Evolutionary conservation across 2,113 vertebrate species (phyloP).

Genomic region (Phocoena sinus): DNA sequence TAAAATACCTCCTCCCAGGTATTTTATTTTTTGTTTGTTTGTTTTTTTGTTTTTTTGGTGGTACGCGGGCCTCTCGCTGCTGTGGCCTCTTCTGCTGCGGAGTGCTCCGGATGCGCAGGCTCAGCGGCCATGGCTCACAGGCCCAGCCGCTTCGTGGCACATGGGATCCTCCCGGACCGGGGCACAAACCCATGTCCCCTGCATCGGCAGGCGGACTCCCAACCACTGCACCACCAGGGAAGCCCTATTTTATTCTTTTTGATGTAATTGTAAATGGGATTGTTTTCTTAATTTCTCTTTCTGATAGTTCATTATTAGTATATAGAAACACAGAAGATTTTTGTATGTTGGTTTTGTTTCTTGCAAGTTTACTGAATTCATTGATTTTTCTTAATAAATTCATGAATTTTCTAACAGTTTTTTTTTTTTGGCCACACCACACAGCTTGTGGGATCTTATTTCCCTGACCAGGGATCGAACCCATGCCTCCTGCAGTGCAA

Average conservation of each 20-base stretch:
- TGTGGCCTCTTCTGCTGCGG: too few relatives aligned
- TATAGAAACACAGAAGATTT: neutral
- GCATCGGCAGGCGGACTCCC: too few relatives aligned
- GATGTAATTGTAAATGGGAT: neutral
- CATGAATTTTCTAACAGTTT: neutral
- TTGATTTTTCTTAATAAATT: neutral
- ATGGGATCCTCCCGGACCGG: too few relatives aligned
- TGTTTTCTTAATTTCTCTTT: neutral
- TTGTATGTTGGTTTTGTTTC: neutral
- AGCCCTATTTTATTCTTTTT: neutral
- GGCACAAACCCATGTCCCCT: too few relatives aligned
- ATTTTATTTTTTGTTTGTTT: neutral
- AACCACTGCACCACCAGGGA: too few relatives aligned
- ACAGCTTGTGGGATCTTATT: neutral
- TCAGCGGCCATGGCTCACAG: too few relatives aligned
- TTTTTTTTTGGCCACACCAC: neutral
- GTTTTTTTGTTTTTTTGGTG: too few relatives aligned
- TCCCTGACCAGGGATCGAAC: neutral
- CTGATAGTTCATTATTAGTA: neutral
- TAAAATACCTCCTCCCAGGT: neutral
- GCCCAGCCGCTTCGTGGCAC: too few relatives aligned
- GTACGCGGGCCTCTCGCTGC: too few relatives aligned
- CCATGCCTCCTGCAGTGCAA: neutral
- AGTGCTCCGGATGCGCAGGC: too few relatives aligned
- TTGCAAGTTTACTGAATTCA: neutral